Percentiles rank a stretch among this genome's conserved stretches.
Conservation (phyloP, 2,888 invertebrate species). For the Aleiodes alternator region DNA sequence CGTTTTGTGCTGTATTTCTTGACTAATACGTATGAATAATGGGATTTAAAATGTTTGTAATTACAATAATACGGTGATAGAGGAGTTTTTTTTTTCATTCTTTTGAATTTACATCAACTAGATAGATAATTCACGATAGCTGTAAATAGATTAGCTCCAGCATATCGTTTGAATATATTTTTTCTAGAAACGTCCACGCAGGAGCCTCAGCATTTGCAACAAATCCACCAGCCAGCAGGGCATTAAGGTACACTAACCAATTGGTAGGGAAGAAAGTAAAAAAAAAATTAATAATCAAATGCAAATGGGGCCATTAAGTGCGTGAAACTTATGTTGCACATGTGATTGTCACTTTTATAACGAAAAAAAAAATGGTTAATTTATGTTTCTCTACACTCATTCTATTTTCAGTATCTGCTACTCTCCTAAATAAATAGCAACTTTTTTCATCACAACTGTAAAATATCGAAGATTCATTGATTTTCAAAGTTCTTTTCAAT, state of each 20-base stretch:
- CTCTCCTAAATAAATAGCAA: background rate
- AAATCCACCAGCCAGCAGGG: slow-evolving; percentile 77
- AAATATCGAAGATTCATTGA: background rate
- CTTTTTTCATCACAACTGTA: background rate
- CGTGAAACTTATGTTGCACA: slow-evolving; percentile 33
- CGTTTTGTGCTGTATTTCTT: no score
- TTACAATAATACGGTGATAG: background rate
- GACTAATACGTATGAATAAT: no score
- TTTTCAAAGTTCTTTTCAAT: background rate
- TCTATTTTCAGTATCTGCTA: slow-evolving; percentile 14
- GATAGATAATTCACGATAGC: background rate
- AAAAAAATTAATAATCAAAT: slow-evolving; percentile 31
- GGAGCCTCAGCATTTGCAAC: slow-evolving; percentile 79
- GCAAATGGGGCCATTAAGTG: slow-evolving; percentile 1
- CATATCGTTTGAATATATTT: slow-evolving; percentile 62
- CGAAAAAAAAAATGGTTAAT: slow-evolving; percentile 50
- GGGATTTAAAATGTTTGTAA: slow-evolving; percentile 9
- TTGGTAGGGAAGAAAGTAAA: slow-evolving; percentile 30
- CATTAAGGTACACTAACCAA: slow-evolving; percentile 76
- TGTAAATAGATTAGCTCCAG: slow-evolving; percentile 54
- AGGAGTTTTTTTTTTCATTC: background rate
- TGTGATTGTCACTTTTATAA: slow-evolving; percentile 53
- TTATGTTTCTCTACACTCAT: slow-evolving; percentile 34
- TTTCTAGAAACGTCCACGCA: slow-evolving; percentile 78
- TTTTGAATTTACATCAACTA: background rate